Percentiles rank a stretch among this genome's conserved stretches.
Conservation (phyloP, 2,797 vertebrate genomes). For the Crenichthys baileyi region DNA sequence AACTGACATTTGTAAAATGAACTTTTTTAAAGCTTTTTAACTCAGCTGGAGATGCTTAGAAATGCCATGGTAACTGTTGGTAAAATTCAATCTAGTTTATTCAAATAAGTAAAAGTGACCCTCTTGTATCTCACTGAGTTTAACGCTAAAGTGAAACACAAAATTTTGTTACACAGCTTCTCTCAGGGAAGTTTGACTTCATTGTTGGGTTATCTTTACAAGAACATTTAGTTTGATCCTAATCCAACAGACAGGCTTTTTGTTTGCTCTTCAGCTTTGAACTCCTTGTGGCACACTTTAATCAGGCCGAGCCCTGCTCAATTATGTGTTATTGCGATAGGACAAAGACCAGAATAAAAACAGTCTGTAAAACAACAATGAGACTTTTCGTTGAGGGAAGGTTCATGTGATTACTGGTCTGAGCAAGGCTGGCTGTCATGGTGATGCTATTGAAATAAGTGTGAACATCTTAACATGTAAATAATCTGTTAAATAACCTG, state of each 20-base stretch:
- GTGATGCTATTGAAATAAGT: too few relatives aligned
- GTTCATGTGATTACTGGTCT: neutral
- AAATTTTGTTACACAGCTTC: neutral
- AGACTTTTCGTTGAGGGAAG: neutral
- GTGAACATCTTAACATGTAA: neutral
- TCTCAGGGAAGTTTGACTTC: neutral
- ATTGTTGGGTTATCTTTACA: too few relatives aligned
- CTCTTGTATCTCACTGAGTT: neutral
- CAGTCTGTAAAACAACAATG: neutral
- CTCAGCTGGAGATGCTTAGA: neutral
- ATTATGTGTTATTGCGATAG: neutral
- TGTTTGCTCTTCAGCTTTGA: neutral
- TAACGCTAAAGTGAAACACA: neutral
- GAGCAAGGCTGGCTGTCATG: neutral
- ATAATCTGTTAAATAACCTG: neutral
- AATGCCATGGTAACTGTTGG: neutral
- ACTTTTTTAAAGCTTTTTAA: neutral
- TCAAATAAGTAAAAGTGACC: neutral
- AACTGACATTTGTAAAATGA: too few relatives aligned
- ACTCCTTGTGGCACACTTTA: neutral
- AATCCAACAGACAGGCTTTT: neutral
- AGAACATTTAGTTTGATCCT: neutral
- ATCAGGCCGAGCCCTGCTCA: neutral
- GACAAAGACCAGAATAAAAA: neutral
- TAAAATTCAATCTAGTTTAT: too few relatives aligned